Evolutionary conservation across 2,888 invertebrate genomes (phyloP).

Genomic region (Plusia festucae): DNA sequence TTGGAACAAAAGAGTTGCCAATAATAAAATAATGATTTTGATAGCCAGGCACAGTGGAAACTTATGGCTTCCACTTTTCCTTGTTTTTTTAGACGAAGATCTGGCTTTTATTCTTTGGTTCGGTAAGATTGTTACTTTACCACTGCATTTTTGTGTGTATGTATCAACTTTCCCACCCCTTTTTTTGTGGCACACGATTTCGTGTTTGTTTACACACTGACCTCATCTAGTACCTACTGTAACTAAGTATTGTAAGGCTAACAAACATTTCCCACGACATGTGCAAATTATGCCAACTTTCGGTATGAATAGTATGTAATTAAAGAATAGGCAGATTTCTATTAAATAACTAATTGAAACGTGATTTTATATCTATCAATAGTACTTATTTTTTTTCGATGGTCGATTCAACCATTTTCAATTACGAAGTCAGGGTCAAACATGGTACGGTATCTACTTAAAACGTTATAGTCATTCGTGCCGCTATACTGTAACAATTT

Average conservation of each 20-base stretch:
- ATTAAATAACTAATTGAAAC: constrained; percentile 22
- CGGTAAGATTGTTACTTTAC: too few relatives aligned
- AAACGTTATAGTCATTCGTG: constrained; percentile 23
- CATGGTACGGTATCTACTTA: constrained; percentile 44
- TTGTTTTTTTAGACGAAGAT: too few relatives aligned
- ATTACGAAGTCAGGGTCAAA: constrained; percentile 39
- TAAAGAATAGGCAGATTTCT: neutral
- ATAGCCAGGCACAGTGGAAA: too few relatives aligned
- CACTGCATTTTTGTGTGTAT: too few relatives aligned
- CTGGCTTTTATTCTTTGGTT: too few relatives aligned
- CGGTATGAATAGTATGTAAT: neutral
- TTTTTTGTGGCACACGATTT: neutral
- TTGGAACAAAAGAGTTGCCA: too few relatives aligned
- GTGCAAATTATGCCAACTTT: neutral
- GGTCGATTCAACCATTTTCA: constrained; percentile 18
- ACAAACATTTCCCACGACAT: neutral
- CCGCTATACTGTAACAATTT: constrained; percentile 16
- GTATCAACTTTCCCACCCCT: too few relatives aligned
- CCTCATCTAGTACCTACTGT: neutral
- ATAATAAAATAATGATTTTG: too few relatives aligned
- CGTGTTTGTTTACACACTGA: neutral
- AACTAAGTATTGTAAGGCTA: constrained; percentile 1
- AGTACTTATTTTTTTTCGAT: constrained; percentile 13
- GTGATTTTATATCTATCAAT: constrained; percentile 13
- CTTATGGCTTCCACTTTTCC: too few relatives aligned